Base-by-base conservation (phyloP, 2,797 vertebrate species). In the Sebastolobus alascanus region DNA sequence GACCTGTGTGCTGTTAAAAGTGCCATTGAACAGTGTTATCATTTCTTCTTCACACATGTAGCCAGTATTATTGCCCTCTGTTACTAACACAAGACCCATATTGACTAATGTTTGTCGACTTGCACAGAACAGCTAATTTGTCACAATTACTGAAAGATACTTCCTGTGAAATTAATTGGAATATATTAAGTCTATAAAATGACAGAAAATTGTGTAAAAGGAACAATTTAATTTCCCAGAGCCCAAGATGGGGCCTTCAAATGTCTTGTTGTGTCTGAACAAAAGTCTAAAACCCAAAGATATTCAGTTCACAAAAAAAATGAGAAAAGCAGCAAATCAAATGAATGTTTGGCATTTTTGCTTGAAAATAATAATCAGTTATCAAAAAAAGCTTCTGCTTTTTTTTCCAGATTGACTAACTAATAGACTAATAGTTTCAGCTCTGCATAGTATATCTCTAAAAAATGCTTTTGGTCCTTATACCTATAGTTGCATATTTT, bases 1-100 rank as follows among this genome's bases (percentile, higher is more conserved):
- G 95, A 96, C 94, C 95, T 93, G 93, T 92, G 95, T 95, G 94
- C 95, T 96, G 95, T 95, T 94, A 91, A 94, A 94, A 95, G 94
- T 95, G 96, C 95, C 95, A 96, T 95, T 95, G 91, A 94, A 92
- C 93, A 93, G 93, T 94, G 85, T 95, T 94, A 84, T 89, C 37
- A 37, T 93, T 89, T 89, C 56, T 80, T 84, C 78, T 90, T 84
- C 88, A 82, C 84, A 85, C 86, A 87, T 88, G 90, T 92, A 91
- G 91, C 91, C 90, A 90, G 91, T 92, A 79, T 92, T 89, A 88
- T 79, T 85, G 88, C 61, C 82, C 84, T 89, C 75, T 89, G 82
- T 87, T 86, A 77, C 84, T 78, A 52, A 75, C 70, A 37, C 79
- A 14, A 80, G 79, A 85, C 64, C 86, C 90, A 88, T 77, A 67